Evolutionary conservation across 2,113 vertebrate genomes (phyloP).

Genomic region (Pachycephala philippinensis): DNA sequence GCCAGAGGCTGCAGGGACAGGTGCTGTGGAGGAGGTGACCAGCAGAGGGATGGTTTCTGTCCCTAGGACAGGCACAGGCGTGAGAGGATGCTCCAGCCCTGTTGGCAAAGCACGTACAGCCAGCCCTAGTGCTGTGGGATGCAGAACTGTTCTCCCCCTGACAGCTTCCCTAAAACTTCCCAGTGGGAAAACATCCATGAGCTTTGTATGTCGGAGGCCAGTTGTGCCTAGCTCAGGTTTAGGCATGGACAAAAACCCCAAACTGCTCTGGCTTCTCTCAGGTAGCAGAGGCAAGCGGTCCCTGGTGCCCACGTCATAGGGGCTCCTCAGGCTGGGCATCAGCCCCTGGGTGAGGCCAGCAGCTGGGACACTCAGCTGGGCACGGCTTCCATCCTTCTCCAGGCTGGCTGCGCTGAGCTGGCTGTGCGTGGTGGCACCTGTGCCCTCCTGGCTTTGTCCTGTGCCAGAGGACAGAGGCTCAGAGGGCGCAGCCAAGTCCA

Average conservation of each 20-base stretch:
- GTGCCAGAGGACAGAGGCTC: not conserved
- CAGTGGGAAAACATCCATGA: accelerated
- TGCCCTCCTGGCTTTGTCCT: not conserved
- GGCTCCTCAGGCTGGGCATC: not conserved
- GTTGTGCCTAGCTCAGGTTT: not conserved
- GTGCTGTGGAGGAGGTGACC: not conserved
- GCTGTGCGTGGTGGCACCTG: accelerated
- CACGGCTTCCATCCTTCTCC: not conserved
- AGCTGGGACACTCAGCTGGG: not conserved
- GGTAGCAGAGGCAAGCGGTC: not conserved
- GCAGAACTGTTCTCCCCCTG: not conserved
- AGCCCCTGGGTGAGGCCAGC: not conserved
- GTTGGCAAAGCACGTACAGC: not conserved
- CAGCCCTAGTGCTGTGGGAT: not conserved
- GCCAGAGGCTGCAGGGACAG: not conserved
- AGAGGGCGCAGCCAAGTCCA: accelerated
- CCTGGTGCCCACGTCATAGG: accelerated
- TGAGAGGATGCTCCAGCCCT: not conserved
- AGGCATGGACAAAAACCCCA: not conserved
- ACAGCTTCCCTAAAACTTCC: not conserved
- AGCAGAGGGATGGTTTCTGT: not conserved
- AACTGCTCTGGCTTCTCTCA: not conserved
- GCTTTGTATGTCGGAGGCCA: accelerated
- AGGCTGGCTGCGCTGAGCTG: not conserved
- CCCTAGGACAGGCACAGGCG: not conserved